Base-by-base conservation (phyloP, 1,140 invertebrate genomes). In the Laupala kohalensis region DNA sequence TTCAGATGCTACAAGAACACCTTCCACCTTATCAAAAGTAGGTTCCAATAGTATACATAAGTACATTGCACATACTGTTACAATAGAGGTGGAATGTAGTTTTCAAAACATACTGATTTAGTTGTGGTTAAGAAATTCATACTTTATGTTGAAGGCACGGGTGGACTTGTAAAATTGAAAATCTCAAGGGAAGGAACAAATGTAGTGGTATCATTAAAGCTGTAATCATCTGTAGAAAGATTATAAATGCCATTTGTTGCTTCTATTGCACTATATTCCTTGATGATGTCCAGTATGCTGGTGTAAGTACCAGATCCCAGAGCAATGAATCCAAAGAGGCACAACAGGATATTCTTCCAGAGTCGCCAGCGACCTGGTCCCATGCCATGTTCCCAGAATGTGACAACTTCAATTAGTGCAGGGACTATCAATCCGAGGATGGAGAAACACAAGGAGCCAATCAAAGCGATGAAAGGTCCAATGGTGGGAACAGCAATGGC, bases 371-470 rank as follows among this genome's bases (percentile, higher is more conserved):
- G 86, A 69, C 77, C 84, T 5, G 80, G 79, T 9, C 90, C 90
- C 64, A 90, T 90, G 13, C 90, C 91, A 67, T 76, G 73, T 25
- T 92, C 87, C 89, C 89, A 92, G 75, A 85, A 91, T 0, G 88
- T 90, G 19, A 95, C 83, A 5, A 92, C 85, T 81, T 97, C 94
- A 28, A 98, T 90, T 62, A 94, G 81, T 0, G 94, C 91, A 6
- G 97, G 97, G 72, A 95, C 88, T 24, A 98, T 89, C 4, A 99
- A 86, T 25, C 96, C 95, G 13, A 99, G 85, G 74, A 96, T 89
- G 23, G 94, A 95, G 78, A 96, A 96, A 76, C 93, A 94, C 77
- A 98, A 90, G 9, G 97, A 95, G 72, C 97, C 97, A 74, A 98
- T 94, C 25, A 98, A 84, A 19, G 92, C 90, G 76, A 98, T 95